A percentile compares a stretch with the other conserved stretches of the same genome.
These are phyloP conservation scores for Alligator sinensis DNA, from an alignment of 2,113 vertebrate genomes.

Conservation along the genomic window DNA sequence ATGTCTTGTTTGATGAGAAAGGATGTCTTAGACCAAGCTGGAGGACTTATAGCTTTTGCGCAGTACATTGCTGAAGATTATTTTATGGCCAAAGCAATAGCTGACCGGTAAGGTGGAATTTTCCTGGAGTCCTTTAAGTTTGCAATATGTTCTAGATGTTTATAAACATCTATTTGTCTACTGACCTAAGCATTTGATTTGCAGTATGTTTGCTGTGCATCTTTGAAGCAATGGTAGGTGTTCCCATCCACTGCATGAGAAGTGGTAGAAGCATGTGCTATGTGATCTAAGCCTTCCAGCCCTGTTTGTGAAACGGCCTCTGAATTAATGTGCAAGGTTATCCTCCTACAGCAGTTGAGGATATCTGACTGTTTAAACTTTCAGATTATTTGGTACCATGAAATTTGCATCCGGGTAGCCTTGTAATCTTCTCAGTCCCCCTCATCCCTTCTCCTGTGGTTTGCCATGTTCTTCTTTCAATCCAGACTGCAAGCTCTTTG, in stretches of 20 bases:
- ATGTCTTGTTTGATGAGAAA: slow-evolving; percentile 99
- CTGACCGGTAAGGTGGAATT: slow-evolving; percentile 88
- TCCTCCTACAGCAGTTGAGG: background rate
- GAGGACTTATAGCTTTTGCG: slow-evolving; percentile 94
- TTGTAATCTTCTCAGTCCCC: background rate
- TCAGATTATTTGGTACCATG: background rate
- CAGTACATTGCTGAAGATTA: slow-evolving; percentile 99
- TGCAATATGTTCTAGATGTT: background rate
- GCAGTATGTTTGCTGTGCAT: background rate
- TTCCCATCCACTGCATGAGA: background rate
- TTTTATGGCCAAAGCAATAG: slow-evolving; percentile 99
- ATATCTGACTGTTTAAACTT: background rate
- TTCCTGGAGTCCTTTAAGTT: background rate
- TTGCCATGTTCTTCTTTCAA: background rate
- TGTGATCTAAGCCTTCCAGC: background rate
- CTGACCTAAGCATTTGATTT: background rate
- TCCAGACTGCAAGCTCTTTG: background rate
- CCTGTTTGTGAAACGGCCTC: background rate
- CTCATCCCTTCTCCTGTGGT: background rate
- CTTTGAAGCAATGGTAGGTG: background rate
- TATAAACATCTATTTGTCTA: no score
- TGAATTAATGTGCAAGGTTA: background rate
- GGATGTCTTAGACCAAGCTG: slow-evolving; percentile 95
- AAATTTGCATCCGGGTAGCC: background rate
- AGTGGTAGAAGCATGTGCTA: background rate